Percentiles rank a stretch among this genome's conserved stretches.
These are phyloP conservation scores for Drymodes brunneopygia DNA, from an alignment of 2,113 vertebrate species.

Conservation along the genomic window DNA sequence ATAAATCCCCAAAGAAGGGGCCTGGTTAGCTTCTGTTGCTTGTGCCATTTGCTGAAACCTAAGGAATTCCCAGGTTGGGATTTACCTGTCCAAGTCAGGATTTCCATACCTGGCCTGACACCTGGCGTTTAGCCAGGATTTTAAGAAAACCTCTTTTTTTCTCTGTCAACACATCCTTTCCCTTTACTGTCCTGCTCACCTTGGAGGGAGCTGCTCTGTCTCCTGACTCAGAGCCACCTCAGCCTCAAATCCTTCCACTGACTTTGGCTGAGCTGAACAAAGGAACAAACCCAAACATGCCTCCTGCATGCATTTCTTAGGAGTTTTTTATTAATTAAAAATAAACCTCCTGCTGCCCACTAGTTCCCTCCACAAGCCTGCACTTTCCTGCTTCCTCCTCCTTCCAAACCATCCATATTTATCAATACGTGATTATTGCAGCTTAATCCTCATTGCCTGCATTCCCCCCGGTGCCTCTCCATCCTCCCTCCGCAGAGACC, in stretches of 20 bases:
- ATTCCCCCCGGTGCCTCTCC: background rate
- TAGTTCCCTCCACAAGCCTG: background rate
- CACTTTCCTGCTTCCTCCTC: background rate
- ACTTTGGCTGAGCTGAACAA: background rate
- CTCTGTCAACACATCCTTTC: background rate
- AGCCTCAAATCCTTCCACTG: background rate
- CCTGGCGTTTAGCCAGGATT: background rate
- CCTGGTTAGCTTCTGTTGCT: accelerated
- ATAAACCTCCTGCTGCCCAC: background rate
- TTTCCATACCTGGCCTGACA: background rate
- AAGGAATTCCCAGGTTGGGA: background rate
- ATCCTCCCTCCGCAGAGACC: background rate
- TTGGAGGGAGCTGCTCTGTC: background rate
- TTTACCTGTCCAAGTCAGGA: background rate
- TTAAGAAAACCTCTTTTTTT: background rate
- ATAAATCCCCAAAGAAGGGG: background rate
- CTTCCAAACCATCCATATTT: background rate
- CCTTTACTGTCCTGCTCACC: background rate
- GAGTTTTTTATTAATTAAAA: background rate
- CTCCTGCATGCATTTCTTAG: background rate
- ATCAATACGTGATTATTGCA: background rate
- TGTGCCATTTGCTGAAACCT: background rate
- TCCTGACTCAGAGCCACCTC: background rate
- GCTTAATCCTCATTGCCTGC: background rate
- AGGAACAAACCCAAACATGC: background rate